Evolutionary conservation across 2,797 vertebrate species (phyloP), one percentile per base, ranked within the genome.

Genomic region (Tenualosa ilisha): DNA sequence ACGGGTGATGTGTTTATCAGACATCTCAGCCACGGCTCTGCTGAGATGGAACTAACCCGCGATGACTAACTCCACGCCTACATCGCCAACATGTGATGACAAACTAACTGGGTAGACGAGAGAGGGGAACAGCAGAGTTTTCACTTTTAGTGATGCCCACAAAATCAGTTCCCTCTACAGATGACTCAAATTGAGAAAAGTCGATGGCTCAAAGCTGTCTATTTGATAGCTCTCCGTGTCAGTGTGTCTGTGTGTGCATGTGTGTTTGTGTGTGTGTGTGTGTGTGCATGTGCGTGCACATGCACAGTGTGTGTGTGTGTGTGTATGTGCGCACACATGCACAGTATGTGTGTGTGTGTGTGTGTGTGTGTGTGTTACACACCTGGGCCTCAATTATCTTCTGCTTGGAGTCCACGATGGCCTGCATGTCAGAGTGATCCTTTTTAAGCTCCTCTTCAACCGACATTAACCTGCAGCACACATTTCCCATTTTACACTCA

Each of bases 341-440:
- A 31, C 31, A 31, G 31, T 31, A 31, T 68, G 26, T 68, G 65
- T 68, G 26, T 68, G 65, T 68, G 65, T 68, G 63, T 31, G 24
- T 68, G 63, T 68, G 24, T 72, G 26, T 72, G 26, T 37, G 26
- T 65, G 26, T 72, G 26, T 50, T 1, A 17, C 91, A 92, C 88
- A 97, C 98, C 97, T 99, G 98, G 6, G 97, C 97, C 86, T 99
- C 97, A 0, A 99, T 99, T 87, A 99, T 98, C 90, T 98, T 98
- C 93, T 99, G 97, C 91, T 99, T 99, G 81, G 97, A 97, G 91
- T 99, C 98, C 0, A 99, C 97, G 72, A 98, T 97, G n/a, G 97
- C 96, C 92, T 99, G 97, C 98, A 99, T 99, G 92, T 99, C 97
- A 49, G 97, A 95, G 17, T 99, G 98, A 87, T 99, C 98, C 87